Base-by-base conservation (phyloP, 2,797 vertebrate species). In the Petrocephalus schoutedeni region DNA sequence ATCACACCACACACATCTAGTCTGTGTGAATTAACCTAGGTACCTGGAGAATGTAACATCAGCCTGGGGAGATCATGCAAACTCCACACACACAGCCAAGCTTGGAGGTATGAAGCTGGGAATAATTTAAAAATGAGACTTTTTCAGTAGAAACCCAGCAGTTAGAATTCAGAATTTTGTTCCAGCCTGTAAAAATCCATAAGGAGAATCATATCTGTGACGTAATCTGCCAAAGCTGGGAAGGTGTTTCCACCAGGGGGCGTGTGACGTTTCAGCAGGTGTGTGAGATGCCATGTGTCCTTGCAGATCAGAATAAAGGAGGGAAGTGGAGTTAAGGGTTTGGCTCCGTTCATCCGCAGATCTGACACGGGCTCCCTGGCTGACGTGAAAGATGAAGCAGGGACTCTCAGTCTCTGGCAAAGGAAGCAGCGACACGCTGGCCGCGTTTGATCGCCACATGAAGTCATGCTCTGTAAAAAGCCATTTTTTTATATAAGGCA, bases 321-420 rank as follows among this genome's bases (percentile, higher is more conserved):
- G 21, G 23, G 54, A 58, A 86, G 54, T 86, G 23, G 19, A 54
- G 84, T 86, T 86, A 57, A 86, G 9, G 84, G 58, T 86, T 57
- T 58, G 53, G 53, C 84, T 56, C 54, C 32, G 3, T 28, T n/a
- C 7, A 2, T 58, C 23, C 1, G 53, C 84, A 7, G 23, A 85
- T 23, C 84, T 57, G 53, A 12, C 49, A 85, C 1, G 14, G 28
- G 84, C 23, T 86, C 53, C 53, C 4, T 28, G 14, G 51, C 4
- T 58, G 54, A 85, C 32, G 53, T 19, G 54, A 36, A 58, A 57
- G 84, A 85, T 57, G 32, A 51, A 86, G 21, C 28, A 56, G 53
- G n/a, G 21, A 53, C 8, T 16, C 49, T 12, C 8, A 3, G n/a
- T 21, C 45, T 53, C 80, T 83, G 80, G 80, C 80, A 82, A 41